Conservation (phyloP, 2,113 vertebrate genomes). For the Onychorhynchus coronatus region DNA sequence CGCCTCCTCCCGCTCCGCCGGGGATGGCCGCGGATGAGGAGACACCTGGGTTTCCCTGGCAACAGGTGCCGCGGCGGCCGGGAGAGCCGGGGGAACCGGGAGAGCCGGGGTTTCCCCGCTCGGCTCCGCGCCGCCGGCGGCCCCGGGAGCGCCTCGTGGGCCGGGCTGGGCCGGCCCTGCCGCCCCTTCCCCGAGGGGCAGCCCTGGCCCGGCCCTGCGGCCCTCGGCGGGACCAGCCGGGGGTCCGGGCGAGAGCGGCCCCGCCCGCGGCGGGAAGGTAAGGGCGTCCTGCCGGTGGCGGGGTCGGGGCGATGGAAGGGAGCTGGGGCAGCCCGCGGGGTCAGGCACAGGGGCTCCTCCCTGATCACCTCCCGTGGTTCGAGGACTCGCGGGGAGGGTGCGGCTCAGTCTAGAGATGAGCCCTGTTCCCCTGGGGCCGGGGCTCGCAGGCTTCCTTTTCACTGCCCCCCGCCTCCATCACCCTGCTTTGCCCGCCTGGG, state of each 20-base stretch:
- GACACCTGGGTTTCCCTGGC: constrained; percentile 66
- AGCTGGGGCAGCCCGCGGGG: background rate
- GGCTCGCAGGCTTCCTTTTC: background rate
- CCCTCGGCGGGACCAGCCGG: too few relatives aligned
- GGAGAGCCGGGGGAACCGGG: background rate
- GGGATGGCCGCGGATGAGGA: constrained; percentile 40
- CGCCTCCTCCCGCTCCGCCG: background rate
- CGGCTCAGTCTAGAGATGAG: background rate
- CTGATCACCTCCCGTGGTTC: background rate
- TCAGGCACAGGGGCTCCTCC: background rate
- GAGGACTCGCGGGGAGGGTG: background rate
- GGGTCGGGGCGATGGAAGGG: background rate
- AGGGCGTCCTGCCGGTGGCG: background rate
- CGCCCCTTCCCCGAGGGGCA: too few relatives aligned
- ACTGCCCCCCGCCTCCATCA: background rate
- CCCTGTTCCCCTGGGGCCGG: fast-evolving
- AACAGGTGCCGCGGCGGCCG: constrained; percentile 45
- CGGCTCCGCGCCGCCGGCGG: background rate
- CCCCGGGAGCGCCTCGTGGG: background rate
- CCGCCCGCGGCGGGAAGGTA: constrained; percentile 18
- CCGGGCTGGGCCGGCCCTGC: too few relatives aligned
- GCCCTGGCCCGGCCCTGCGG: too few relatives aligned
- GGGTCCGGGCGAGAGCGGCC: too few relatives aligned
- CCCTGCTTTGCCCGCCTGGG: background rate
- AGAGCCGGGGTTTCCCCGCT: constrained; percentile 29